Evolutionary conservation across 2,888 invertebrate genomes (phyloP).

Genomic region (Clusia tigrina): DNA sequence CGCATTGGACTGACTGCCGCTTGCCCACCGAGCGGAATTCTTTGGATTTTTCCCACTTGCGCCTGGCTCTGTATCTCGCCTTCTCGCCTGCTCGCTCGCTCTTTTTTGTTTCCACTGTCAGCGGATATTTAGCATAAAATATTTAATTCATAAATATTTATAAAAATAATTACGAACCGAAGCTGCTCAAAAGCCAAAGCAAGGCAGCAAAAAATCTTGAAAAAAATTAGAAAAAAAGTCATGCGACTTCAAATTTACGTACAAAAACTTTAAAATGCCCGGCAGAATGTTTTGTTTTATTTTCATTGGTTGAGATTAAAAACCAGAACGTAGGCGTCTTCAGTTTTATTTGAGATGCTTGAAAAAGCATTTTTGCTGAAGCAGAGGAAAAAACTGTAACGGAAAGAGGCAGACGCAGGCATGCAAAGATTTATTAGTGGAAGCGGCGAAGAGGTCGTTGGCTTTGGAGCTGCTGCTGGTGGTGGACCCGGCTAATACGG

Average conservation of each 20-base stretch:
- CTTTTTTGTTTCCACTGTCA: slow-evolving; percentile 32
- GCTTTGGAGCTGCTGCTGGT: neutral
- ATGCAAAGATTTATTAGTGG: neutral
- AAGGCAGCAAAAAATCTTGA: no score
- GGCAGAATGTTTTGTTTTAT: no score
- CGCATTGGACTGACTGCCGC: no score
- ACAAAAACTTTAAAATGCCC: neutral
- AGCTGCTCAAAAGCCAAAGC: no score
- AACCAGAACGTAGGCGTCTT: slow-evolving; percentile 2
- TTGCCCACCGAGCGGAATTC: slow-evolving; percentile 7
- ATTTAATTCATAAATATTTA: slow-evolving; percentile 12
- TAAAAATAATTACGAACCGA: no score
- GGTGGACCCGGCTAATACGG: neutral
- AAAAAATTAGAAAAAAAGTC: neutral
- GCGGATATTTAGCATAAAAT: slow-evolving; percentile 17
- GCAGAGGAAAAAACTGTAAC: slow-evolving; percentile 17
- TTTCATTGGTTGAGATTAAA: no score
- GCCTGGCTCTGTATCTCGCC: no score
- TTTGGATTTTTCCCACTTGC: neutral
- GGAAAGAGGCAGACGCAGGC: no score
- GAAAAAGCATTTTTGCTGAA: slow-evolving; percentile 6
- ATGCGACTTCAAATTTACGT: neutral
- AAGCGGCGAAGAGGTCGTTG: slow-evolving; percentile 5
- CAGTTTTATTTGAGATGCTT: slow-evolving; percentile 34
- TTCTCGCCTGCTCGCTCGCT: neutral